Base-by-base conservation (phyloP, 2,797 vertebrate species). In the Morelia viridis region DNA sequence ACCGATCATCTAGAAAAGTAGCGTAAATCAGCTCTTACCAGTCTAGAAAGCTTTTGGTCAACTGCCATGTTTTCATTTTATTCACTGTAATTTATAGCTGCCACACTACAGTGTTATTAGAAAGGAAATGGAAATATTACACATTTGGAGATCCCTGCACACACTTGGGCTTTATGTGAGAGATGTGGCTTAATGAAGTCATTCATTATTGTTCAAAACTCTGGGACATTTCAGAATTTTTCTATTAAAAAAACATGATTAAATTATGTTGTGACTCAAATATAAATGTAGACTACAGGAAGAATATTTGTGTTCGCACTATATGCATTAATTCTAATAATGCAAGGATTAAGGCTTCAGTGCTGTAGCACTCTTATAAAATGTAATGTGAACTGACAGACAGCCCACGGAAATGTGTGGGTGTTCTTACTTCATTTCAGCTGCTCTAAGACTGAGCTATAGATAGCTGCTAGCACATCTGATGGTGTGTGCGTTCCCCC, bases 331-430 rank as follows among this genome's bases (percentile, higher is more conserved):
- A 64, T 88, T 95, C 93, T 80, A 91, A 89, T 93, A 88, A 95
- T 46, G n/a, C 31, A 80, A 85, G 26, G 92, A 90, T 95, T 96
- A 93, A 92, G 93, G 94, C 85, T 94, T 96, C 93, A 94, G 26
- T 85, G 93, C 91, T 88, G 94, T 93, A 94, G 89, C 88, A 62
- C 90, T 94, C 90, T 92, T 94, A 91, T 94, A 89, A 91, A 26
- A 89, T 94, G 28, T 89, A 93, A 96, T 95, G 91, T 76, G 35
- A 95, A 95, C 87, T 96, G 95, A 95, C 94, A 95, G 96, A 94
- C 95, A 96, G 92, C 96, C 95, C 95, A 94, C 96, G 76, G 94
- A 95, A 96, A 89, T 60, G 95, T 95, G 95, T 95, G 95, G 95
- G 96, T 95, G 95, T 8, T 94, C 90, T 94, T 93, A 95, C 94